Base-by-base conservation (phyloP, 1,140 invertebrate species). In the Berghia stephanieae region DNA sequence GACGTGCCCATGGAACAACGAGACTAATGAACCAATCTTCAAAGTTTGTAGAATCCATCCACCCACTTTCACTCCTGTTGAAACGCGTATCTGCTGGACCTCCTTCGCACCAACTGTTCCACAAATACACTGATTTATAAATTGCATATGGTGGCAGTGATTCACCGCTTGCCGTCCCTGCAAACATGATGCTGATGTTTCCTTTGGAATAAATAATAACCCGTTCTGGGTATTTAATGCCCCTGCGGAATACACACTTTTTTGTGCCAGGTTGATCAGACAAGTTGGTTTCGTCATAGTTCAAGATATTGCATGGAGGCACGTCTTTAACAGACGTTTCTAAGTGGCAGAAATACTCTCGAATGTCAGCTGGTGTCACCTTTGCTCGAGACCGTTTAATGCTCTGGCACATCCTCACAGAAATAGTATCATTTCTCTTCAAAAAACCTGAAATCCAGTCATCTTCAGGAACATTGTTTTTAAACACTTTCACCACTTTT, bases 201-300 rank as follows among this genome's bases (percentile, higher is more conserved):
- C 77, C 70, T 82, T 89, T 90, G 31, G 86, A 79, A 49, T 57
- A 67, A 75, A 89, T 85, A 18, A 85, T 81, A 27, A 89, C 81
- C 46, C 78, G 79, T 79, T 90, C 86, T 42, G 86, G 82, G n/a
- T n/a, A 86, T 80, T 88, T 87, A 13, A 57, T 66, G 43, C 87
- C 86, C 57, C 88, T 77, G 68, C 82, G 81, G 76, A 84, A 77
- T 66, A 88, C 78, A 31, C 86, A 73, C 83, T 85, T 88, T 52
- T 83, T 84, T 24, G 70, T 80, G 27, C 87, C 87, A 8, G 87
- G 89, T 76, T 90, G 86, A 84, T 90, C 89, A 8, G 78, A 80
- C 4, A 90, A 55, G 78, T 90, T 90, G 8, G 88, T 90, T 81
- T 90, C 89, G 79, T 89, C 89, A 77, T 88, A 90, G 70, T 78